Base-by-base conservation (phyloP, 2,797 vertebrate species). In the Karalla daura region DNA sequence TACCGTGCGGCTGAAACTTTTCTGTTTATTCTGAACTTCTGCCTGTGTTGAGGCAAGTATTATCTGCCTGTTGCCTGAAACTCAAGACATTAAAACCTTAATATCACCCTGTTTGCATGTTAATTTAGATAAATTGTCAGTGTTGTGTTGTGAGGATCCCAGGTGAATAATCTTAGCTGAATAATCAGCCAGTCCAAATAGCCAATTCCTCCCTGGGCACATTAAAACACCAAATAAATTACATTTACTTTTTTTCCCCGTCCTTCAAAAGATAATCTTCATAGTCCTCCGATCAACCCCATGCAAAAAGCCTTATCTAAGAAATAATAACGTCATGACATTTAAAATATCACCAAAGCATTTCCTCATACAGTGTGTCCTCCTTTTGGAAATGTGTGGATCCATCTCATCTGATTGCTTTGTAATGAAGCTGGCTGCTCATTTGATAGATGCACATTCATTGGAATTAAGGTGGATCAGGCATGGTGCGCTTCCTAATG, bases 391-490 rank as follows among this genome's bases (percentile, higher is more conserved):
- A 70, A 61, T 54, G 43, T 71, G 71, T 55, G 32, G 41, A 18
- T 33, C 68, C 70, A 55, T 76, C 79, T 80, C 73, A 46, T 76
- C 74, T 76, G 69, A 84, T 88, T 76, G 69, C 70, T 70, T 58
- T 12, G 74, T 81, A 86, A 87, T 83, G 74, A 85, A 74, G 51
- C 70, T 36, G 51, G 30, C 39, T 24, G 46, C 69, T 71, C n/a
- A 12, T 76, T 46, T 73, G 71, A 89, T 80, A 53, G 63, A 59
- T 59, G 81, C 68, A 74, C 68, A 66, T 85, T 87, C 72, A 75
- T 37, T 33, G 39, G 80, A 85, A 87, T 90, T 86, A 87, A 75
- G 74, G 72, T 47, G 77, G 78, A 83, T 91, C 76, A 70, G 84
- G 78, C 54, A 61, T 53, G 81, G 71, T 76, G 70, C 68, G 43